Percentiles rank a stretch among this genome's conserved stretches.
phyloP scores from a whole-genome alignment of 2,113 vertebrate genomes.

The Odontophorus gujanensis region DNA sequence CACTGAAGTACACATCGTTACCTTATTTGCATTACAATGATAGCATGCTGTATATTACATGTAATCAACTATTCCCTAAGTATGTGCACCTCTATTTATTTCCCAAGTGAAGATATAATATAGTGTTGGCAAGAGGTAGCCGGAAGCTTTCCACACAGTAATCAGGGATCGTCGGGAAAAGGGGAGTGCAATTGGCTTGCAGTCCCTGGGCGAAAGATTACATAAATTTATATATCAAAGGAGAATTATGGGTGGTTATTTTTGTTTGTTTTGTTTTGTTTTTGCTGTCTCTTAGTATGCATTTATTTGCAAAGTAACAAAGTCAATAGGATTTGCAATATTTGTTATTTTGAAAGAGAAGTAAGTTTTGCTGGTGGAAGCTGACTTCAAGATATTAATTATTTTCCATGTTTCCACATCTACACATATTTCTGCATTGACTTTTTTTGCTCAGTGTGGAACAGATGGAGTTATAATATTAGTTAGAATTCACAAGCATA shows the following conservation, averaged over 20 bases:
- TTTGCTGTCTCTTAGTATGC: not conserved
- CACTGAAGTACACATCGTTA: not conserved
- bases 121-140: not conserved
- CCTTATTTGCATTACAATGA: slow-evolving; percentile 58
- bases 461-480: not conserved
- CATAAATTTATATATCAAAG: not conserved
- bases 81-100: slow-evolving; percentile 5
- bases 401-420: not conserved
- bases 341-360: not conserved
- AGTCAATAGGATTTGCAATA: not conserved
- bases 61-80: slow-evolving; percentile 21
- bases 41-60: not conserved
- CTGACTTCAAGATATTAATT: not conserved
- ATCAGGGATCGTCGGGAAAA: not conserved
- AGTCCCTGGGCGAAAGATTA: not conserved
- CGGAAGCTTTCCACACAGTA: not conserved
- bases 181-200: not conserved
- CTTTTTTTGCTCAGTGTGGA: not conserved
- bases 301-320: not conserved
- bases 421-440: not conserved
- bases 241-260: not conserved
- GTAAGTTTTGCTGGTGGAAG: not conserved
- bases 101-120: not conserved
- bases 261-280: not conserved
- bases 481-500: not conserved